Evolutionary conservation across 2,113 vertebrate genomes (phyloP).

Genomic region (Engystomops pustulosus): DNA sequence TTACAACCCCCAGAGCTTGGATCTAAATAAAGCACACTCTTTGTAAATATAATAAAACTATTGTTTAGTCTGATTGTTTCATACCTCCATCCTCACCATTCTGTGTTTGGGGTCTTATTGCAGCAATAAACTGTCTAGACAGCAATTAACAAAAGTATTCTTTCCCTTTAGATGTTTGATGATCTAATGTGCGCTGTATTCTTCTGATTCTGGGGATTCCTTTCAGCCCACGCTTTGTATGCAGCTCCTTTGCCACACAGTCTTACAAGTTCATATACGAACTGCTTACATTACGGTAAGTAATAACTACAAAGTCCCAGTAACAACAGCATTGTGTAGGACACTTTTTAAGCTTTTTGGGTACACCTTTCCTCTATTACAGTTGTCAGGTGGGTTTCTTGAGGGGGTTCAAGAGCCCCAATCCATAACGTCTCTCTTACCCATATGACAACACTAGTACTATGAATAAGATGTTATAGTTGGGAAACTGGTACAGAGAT

Average conservation of each 20-base stretch:
- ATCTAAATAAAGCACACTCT: constrained; percentile 79
- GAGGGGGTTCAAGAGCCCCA: too few relatives aligned
- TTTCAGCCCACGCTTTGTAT: neutral
- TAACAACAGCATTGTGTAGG: too few relatives aligned
- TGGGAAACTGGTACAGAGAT: too few relatives aligned
- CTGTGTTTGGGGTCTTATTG: constrained; percentile 93
- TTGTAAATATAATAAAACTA: constrained; percentile 86
- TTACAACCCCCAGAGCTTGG: constrained; percentile 71
- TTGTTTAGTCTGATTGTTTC: constrained; percentile 91
- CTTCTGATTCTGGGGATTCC: constrained; percentile 5
- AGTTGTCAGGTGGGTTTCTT: too few relatives aligned
- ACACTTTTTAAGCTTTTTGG: too few relatives aligned
- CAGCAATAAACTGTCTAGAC: constrained; percentile 99
- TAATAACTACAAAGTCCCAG: too few relatives aligned
- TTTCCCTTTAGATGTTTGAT: constrained; percentile 90
- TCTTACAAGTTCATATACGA: too few relatives aligned
- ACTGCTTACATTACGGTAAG: too few relatives aligned
- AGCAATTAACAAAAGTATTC: constrained; percentile 91
- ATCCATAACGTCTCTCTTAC: too few relatives aligned
- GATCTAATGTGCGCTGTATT: constrained; percentile 69
- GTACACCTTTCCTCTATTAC: too few relatives aligned
- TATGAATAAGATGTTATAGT: too few relatives aligned
- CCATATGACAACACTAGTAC: too few relatives aligned
- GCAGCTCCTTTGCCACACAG: neutral
- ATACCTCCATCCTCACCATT: constrained; percentile 86